Base-by-base conservation (phyloP, 2,113 vertebrate species). In the Marmota monax region DNA sequence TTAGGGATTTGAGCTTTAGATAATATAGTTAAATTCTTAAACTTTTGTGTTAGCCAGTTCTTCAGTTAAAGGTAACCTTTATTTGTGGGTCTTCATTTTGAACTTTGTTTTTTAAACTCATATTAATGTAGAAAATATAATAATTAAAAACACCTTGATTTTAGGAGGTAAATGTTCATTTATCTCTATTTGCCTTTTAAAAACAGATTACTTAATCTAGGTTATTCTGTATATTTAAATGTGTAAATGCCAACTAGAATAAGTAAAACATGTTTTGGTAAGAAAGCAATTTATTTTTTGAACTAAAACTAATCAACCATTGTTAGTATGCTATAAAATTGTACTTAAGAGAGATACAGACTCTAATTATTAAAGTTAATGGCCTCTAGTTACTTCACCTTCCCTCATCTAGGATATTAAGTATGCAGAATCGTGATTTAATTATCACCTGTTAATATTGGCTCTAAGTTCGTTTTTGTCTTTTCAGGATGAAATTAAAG, bases 371-470 rank as follows among this genome's bases (percentile, higher is more conserved):
- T 98, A 97, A 98, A 98, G 95, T 96, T 98, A 98, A 98, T 98
- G 92, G 90, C 94, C 97, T 98, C 96, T 27, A 96, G 95, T 98
- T 98, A 87, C 94, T 90, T 98, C 96, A 96, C 95, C 97, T 95
- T 98, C 83, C 96, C 94, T 98, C 97, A 92, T 97, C 73, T 96
- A 97, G 93, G 93, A 96, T 97, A 98, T 98, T 98, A 97, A 96
- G 74, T 91, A 98, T 97, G 92, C 94, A 98, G 97, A 98, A 98
- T 96, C 92, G 97, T 98, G 97, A 98, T 98, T 98, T 98, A 98
- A 98, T 99, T 98, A 98, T 98, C 97, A 98, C 97, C 96, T 98
- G 96, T 98, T 99, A 98, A 98, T 98, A 98, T 97, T 98, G 96
- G 96, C 97, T 98, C 95, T 98, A 95, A 98, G 97, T 98, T 98